Evolutionary conservation across 2,797 vertebrate species (phyloP).

Genomic region (Novumbra hubbsi): DNA sequence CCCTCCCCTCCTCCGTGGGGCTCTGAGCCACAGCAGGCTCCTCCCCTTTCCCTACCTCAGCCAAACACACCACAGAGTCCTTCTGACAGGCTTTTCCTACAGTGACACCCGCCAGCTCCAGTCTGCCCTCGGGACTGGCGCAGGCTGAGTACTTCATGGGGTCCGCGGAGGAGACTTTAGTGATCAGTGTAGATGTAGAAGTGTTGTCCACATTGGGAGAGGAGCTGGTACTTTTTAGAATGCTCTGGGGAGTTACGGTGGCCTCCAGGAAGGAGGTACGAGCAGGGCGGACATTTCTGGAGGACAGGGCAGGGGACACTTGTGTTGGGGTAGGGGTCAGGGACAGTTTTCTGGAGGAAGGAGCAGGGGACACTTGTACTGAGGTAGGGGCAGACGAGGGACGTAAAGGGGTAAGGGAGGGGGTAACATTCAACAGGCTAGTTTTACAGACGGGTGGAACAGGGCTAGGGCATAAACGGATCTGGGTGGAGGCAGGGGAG

Average conservation of each 20-base stretch:
- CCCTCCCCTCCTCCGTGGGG: conserved; percentile 45
- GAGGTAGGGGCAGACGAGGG: conserved; percentile 17
- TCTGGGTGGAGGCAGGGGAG: conserved; percentile 14
- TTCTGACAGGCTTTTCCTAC: conserved; percentile 50
- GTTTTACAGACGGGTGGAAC: conserved; percentile 18
- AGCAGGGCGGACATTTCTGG: background rate
- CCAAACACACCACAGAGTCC: conserved; percentile 35
- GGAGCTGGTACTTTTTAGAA: background rate
- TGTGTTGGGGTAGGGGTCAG: background rate
- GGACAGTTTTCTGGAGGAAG: background rate
- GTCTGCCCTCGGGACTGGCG: conserved; percentile 16
- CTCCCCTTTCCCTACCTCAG: conserved; percentile 41
- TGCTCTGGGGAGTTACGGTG: background rate
- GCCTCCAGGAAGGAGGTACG: background rate
- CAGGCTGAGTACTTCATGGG: no score
- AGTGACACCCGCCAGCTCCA: conserved; percentile 29
- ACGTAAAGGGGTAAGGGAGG: background rate
- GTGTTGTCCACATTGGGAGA: background rate
- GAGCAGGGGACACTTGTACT: background rate
- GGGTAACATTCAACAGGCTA: conserved; percentile 16
- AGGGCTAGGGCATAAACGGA: conserved; percentile 13
- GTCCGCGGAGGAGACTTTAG: background rate
- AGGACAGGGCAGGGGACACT: background rate
- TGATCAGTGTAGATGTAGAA: conserved; percentile 1
- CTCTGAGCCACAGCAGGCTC: conserved; percentile 6